Evolutionary conservation across 2,113 vertebrate species (phyloP).

Genomic region (Hassar affinis): DNA sequence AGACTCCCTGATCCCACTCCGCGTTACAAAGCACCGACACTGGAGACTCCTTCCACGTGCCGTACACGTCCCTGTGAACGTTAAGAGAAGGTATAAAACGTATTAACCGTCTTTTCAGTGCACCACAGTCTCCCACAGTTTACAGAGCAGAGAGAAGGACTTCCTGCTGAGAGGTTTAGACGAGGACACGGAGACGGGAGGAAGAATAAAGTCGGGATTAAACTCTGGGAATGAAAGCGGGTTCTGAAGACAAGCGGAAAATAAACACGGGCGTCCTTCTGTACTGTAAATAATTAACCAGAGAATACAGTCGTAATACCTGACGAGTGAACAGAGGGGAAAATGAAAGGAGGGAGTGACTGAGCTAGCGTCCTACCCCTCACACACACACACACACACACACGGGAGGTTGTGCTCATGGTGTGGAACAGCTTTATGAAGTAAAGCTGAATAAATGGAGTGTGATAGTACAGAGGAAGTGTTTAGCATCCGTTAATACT

Average conservation of each 20-base stretch:
- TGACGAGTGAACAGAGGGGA: neutral
- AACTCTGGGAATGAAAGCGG: neutral
- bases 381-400: neutral
- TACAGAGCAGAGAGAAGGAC: neutral
- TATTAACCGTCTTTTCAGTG: neutral
- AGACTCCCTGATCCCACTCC: neutral
- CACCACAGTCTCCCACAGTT: neutral
- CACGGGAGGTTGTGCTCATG: conserved; percentile 1
- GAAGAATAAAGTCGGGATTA: neutral
- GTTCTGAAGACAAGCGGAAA: neutral
- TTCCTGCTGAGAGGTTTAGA: neutral
- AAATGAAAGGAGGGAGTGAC: conserved; percentile 8
- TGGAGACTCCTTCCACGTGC: neutral
- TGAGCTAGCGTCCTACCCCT: neutral
- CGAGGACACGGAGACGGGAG: neutral
- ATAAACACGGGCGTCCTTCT: neutral
- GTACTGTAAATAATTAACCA: neutral
- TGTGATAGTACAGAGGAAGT: conserved; percentile 12
- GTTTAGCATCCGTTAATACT: conserved; percentile 19
- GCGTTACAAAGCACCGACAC: neutral
- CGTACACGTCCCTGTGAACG: too few species aligned
- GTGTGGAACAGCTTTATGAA: conserved; percentile 27
- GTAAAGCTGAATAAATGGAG: conserved; percentile 24
- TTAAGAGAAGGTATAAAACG: too few species aligned
- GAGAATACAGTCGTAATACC: neutral